phyloP scores from a whole-genome alignment of 1,140 invertebrate species.

The Drosophila setifemur region DNA sequence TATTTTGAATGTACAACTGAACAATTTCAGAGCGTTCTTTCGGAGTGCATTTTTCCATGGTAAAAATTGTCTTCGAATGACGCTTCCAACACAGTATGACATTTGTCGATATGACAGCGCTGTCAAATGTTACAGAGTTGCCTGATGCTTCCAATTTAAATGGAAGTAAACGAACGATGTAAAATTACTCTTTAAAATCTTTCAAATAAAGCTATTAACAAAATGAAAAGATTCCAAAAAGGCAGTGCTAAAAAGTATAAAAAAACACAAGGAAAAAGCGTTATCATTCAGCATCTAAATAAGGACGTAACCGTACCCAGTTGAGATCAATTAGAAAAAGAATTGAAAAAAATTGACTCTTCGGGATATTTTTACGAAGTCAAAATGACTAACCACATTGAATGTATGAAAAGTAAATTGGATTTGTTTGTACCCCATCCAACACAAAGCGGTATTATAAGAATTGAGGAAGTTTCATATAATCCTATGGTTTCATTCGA shows the following conservation, averaged over 20 bases:
- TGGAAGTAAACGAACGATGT: too few species aligned
- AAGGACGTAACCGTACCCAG: not conserved
- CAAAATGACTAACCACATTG: not conserved
- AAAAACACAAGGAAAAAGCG: not conserved
- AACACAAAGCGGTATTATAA: not conserved
- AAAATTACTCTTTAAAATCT: not conserved
- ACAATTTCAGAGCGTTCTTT: too few species aligned
- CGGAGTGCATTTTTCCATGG: too few species aligned
- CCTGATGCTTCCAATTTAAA: too few species aligned
- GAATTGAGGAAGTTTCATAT: not conserved
- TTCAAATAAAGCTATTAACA: not conserved
- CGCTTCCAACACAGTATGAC: not conserved
- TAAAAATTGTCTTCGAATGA: not conserved
- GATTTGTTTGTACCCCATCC: not conserved
- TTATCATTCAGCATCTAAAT: not conserved
- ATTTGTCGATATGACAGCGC: not conserved
- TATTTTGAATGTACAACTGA: too few species aligned
- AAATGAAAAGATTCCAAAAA: not conserved
- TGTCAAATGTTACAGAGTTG: too few species aligned
- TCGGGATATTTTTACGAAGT: not conserved
- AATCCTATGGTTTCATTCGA: conserved; percentile 2
- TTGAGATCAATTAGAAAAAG: not conserved
- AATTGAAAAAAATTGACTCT: not conserved
- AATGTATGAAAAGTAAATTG: not conserved
- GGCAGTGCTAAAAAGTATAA: not conserved